Evolutionary conservation across 2,797 vertebrate genomes (phyloP).

Genomic region (Synanceia verrucosa): DNA sequence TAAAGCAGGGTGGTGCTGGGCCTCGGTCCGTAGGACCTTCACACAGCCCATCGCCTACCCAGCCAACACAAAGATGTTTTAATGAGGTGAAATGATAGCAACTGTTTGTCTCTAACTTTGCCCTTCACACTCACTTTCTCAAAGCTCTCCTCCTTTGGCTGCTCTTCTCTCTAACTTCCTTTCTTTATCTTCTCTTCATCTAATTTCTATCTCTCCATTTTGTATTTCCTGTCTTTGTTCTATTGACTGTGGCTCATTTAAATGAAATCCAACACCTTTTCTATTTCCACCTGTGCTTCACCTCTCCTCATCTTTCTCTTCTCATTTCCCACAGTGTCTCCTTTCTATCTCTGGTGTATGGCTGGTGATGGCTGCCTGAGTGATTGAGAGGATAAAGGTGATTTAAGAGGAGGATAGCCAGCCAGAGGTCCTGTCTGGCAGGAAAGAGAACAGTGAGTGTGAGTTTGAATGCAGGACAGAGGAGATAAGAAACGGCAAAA

Average conservation of each 20-base stretch:
- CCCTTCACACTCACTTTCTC: slow-evolving; percentile 43
- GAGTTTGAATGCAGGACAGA: background rate
- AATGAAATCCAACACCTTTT: slow-evolving; percentile 13
- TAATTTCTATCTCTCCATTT: slow-evolving; percentile 11
- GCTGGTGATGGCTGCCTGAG: slow-evolving; percentile 9
- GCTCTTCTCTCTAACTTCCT: slow-evolving; percentile 15
- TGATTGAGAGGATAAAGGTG: slow-evolving; percentile 28
- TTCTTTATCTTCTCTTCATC: slow-evolving; percentile 5
- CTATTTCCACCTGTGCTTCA: background rate
- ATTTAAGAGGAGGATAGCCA: slow-evolving; percentile 25
- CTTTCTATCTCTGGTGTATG: background rate
- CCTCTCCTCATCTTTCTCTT: slow-evolving; percentile 1
- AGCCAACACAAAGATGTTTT: slow-evolving; percentile 59
- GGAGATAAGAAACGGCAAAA: background rate
- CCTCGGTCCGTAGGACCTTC: slow-evolving; percentile 9
- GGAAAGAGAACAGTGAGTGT: background rate
- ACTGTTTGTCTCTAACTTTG: slow-evolving; percentile 24
- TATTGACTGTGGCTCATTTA: background rate
- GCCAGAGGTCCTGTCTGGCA: background rate
- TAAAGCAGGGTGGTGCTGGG: slow-evolving; percentile 27
- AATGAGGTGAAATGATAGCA: slow-evolving; percentile 49
- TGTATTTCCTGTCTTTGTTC: slow-evolving; percentile 9
- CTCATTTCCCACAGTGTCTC: slow-evolving; percentile 6
- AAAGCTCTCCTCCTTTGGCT: background rate
- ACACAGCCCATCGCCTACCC: slow-evolving; percentile 33